phyloP scores from a whole-genome alignment of 2,888 invertebrate species.

The Epinotia demarniana region DNA sequence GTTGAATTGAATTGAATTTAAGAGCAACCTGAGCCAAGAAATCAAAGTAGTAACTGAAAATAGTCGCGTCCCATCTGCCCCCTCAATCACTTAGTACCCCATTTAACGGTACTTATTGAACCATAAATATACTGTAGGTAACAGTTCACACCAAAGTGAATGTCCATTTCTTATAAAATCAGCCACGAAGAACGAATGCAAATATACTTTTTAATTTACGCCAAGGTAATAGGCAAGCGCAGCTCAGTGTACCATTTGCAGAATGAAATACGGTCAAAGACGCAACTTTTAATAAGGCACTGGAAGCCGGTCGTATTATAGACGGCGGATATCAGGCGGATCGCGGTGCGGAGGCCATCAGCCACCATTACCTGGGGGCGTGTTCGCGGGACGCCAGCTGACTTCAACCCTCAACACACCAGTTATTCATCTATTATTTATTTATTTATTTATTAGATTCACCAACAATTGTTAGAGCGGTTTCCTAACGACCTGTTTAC shows the following conservation, averaged over 20 bases:
- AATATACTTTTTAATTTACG: slow-evolving; percentile 12
- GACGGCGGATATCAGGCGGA: slow-evolving; percentile 37
- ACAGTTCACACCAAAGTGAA: not conserved
- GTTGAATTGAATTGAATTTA: too few relatives aligned
- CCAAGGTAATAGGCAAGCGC: not conserved
- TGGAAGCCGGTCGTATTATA: slow-evolving; percentile 26
- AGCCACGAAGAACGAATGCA: not conserved
- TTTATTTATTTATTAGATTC: too few relatives aligned
- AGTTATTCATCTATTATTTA: too few relatives aligned
- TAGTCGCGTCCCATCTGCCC: too few relatives aligned
- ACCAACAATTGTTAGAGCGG: too few relatives aligned
- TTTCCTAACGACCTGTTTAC: too few relatives aligned
- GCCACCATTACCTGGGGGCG: slow-evolving; percentile 37
- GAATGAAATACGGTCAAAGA: slow-evolving; percentile 37
- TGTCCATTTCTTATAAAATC: not conserved
- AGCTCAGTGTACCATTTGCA: slow-evolving; percentile 6
- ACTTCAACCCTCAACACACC: not conserved
- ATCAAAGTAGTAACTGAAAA: too few relatives aligned
- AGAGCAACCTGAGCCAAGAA: too few relatives aligned
- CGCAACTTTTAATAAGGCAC: slow-evolving; percentile 38
- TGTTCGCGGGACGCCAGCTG: not conserved
- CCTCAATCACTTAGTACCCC: too few relatives aligned
- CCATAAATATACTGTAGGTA: not conserved
- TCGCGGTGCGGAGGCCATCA: slow-evolving; percentile 40
- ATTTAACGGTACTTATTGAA: too few relatives aligned